Conservation (phyloP, 1,140 invertebrate genomes). For the Aradophagus sp. region DNA sequence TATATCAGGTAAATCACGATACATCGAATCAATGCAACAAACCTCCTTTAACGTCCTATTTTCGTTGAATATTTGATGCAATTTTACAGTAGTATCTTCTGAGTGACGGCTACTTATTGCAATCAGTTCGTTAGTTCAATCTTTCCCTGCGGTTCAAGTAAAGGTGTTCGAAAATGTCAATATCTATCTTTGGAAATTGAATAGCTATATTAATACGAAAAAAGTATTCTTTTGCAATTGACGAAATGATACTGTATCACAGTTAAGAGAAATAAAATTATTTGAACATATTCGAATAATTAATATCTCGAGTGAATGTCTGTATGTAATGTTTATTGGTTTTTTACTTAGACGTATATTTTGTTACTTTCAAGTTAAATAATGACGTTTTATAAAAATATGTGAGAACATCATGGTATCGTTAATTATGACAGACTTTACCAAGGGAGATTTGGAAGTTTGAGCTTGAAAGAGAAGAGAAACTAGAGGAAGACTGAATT, state of each 20-base stretch:
- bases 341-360: not conserved
- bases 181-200: too few species aligned
- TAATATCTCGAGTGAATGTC: conserved; percentile 6
- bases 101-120: conserved; percentile 31
- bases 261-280: conserved; percentile 27
- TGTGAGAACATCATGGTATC: too few species aligned
- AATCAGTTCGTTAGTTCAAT: conserved; percentile 17
- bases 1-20: conserved; percentile 63
- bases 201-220: too few species aligned
- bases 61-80: conserved; percentile 25
- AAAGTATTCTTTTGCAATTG: not conserved
- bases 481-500: too few species aligned
- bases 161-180: conserved; percentile 15
- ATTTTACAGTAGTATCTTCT: conserved; percentile 23
- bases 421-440: too few species aligned
- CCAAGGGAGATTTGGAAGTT: too few species aligned
- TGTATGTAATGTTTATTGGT: conserved; percentile 18
- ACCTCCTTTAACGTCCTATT: conserved; percentile 35
- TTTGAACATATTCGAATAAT: conserved; percentile 3
- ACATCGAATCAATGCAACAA: conserved; percentile 56
- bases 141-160: conserved; percentile 1
- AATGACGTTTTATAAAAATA: too few species aligned
- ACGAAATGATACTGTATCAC: conserved; percentile 32
- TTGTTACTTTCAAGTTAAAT: too few species aligned
- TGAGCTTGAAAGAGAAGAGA: too few species aligned